These are phyloP conservation scores for Dryomyza anilis DNA, from an alignment of 2,888 invertebrate species.

Conservation along the genomic window DNA sequence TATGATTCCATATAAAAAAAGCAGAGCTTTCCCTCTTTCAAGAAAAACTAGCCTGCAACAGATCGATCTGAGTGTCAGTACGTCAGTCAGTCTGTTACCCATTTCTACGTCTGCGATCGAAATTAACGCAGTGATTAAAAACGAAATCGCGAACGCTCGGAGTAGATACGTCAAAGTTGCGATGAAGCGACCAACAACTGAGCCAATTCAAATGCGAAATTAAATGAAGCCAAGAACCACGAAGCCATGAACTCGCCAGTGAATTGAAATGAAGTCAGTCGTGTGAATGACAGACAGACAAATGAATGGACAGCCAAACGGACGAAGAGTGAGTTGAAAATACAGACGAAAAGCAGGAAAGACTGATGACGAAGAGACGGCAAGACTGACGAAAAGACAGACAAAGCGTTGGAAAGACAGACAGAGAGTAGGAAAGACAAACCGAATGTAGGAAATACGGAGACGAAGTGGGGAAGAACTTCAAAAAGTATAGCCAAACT, in stretches of 20 bases:
- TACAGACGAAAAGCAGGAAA: not conserved
- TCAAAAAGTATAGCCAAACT: not conserved
- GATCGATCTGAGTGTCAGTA: constrained; percentile 8
- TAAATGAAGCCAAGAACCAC: constrained; percentile 42
- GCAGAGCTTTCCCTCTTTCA: no score
- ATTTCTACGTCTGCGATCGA: not conserved
- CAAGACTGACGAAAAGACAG: not conserved
- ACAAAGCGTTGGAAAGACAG: not conserved
- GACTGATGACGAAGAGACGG: not conserved
- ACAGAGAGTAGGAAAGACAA: not conserved
- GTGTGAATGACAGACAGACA: constrained; percentile 32
- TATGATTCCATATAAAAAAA: no score
- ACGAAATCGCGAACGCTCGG: not conserved
- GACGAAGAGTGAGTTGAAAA: not conserved
- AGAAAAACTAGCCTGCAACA: not conserved
- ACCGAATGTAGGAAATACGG: not conserved
- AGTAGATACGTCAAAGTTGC: constrained; percentile 29
- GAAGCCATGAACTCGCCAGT: constrained; percentile 21
- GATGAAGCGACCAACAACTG: constrained; percentile 32
- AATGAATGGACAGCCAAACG: constrained; percentile 8
- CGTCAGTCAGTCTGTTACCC: constrained; percentile 1
- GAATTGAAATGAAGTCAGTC: constrained; percentile 30
- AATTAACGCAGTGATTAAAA: constrained; percentile 14
- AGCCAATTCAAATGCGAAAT: constrained; percentile 38
- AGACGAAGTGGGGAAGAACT: not conserved